A percentile compares a stretch with the other conserved stretches of the same genome.
Evolutionary conservation across 1,140 invertebrate genomes (phyloP).

Genomic region (Panagrolaimus sp.): DNA sequence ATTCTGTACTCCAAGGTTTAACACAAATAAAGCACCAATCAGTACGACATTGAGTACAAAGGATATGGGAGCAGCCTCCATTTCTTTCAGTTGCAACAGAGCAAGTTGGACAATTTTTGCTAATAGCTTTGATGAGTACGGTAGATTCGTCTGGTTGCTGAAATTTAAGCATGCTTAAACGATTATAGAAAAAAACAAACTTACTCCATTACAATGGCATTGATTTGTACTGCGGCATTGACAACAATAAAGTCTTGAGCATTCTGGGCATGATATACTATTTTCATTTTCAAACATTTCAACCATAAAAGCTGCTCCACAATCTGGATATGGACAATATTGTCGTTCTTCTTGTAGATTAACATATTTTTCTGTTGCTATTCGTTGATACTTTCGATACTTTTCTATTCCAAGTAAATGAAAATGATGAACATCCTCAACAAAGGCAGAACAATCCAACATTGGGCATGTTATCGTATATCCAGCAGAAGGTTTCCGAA

Average conservation of each 20-base stretch:
- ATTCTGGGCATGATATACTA: conserved; percentile 31
- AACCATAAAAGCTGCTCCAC: conserved; percentile 33
- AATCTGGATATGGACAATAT: conserved; percentile 35
- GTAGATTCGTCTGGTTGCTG: conserved; percentile 16
- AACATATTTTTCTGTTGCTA: conserved; percentile 32
- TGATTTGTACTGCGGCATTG: conserved; percentile 11
- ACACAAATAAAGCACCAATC: conserved; percentile 39
- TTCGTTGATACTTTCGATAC: conserved; percentile 30
- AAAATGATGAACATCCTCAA: conserved; percentile 36
- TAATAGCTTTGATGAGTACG: conserved; percentile 25
- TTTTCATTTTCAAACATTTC: conserved; percentile 24
- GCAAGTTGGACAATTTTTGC: conserved; percentile 30
- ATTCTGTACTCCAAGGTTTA: conserved; percentile 24
- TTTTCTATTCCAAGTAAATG: conserved; percentile 29
- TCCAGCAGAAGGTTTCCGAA: conserved; percentile 30
- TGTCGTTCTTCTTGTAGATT: conserved; percentile 25
- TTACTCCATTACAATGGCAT: not conserved
- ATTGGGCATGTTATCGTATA: conserved; percentile 32
- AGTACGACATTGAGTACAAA: conserved; percentile 30
- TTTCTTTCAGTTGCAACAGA: conserved; percentile 32
- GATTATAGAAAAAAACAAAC: not conserved
- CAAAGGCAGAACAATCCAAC: conserved; percentile 27
- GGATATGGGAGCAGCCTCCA: conserved; percentile 38
- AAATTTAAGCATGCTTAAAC: not conserved
- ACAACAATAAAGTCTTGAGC: conserved; percentile 30